Conservation (phyloP, 1,140 invertebrate species). For the Hetaerina americana region DNA sequence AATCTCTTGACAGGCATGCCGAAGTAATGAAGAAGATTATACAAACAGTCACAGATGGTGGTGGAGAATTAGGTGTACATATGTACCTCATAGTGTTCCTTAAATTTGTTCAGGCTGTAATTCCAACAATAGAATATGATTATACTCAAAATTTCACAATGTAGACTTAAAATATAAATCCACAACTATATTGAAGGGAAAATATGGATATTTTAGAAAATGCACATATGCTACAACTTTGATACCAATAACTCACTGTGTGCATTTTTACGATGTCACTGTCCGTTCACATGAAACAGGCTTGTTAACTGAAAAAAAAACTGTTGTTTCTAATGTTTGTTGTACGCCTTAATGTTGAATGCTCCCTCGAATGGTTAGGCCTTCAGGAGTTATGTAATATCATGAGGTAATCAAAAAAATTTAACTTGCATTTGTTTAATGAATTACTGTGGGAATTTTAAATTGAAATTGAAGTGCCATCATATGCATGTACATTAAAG, state of each 20-base stretch:
- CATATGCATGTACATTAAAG: no score
- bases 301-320: neutral
- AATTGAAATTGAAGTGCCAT: no score
- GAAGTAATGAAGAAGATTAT: conserved; percentile 99
- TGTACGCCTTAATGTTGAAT: neutral
- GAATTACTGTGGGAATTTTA: no score
- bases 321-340: neutral
- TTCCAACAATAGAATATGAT: conserved; percentile 99
- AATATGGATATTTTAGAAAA: neutral
- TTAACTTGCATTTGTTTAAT: no score
- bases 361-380: no score
- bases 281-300: neutral
- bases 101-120: conserved; percentile 99
- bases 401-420: no score
- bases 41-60: conserved; percentile 90
- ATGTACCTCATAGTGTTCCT: conserved; percentile 98
- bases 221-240: neutral
- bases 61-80: conserved; percentile 91
- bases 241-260: neutral
- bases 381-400: no score
- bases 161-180: conserved; percentile 26
- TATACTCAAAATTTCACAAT: conserved; percentile 95
- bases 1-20: conserved; percentile 62
- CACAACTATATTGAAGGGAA: neutral
- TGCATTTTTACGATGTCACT: neutral